Evolutionary conservation across 1,140 invertebrate genomes (phyloP), one percentile per base, ranked within the genome.

Genomic region (Drosophila tani): DNA sequence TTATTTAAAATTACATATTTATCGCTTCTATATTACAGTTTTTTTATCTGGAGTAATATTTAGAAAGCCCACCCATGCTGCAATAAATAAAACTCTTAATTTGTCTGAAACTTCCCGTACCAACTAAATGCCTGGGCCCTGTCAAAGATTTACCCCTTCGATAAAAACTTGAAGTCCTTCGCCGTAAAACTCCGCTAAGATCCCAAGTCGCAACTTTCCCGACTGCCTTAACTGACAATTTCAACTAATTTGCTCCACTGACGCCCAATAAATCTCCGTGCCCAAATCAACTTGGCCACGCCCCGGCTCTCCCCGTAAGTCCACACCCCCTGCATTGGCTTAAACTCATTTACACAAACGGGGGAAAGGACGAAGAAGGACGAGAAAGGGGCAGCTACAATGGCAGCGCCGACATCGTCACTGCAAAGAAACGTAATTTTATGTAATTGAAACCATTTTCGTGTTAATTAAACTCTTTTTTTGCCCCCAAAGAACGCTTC

Each of bases 371-470:
- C 3, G 38, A 1, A 24, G 27, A 24, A 17, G 46, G 15, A n/a
- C 7, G 12, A 7, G 40, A 40, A 32, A 67, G 68, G 50, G 59
- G 35, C 47, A 74, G 78, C 77, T 80, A 87, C 77, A 78, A 90
- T 80, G 68, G 73, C 73, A 51, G 27, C 50, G 50, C 59, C 67
- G 63, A 58, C 56, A 47, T 59, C 73, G 55, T 68, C 59, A 74
- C 59, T 84, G 81, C 67, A 82, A 90, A 85, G 85, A 90, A 90
- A 90, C 83, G 85, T 90, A 90, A 90, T 90, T 90, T 90, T 84
- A 85, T 90, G 85, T 90, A 90, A 90, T 90, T 90, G 85, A 90
- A 90, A 90, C 85, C 85, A 90, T 90, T 90, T 90, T 90, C 85
- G 85, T 90, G 85, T 90, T 90, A 90, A 90, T 90, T 90, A 90